Percentiles rank a stretch among this genome's conserved stretches.
Conservation (phyloP, 2,113 vertebrate genomes). For the Phrynosoma platyrhinos region DNA sequence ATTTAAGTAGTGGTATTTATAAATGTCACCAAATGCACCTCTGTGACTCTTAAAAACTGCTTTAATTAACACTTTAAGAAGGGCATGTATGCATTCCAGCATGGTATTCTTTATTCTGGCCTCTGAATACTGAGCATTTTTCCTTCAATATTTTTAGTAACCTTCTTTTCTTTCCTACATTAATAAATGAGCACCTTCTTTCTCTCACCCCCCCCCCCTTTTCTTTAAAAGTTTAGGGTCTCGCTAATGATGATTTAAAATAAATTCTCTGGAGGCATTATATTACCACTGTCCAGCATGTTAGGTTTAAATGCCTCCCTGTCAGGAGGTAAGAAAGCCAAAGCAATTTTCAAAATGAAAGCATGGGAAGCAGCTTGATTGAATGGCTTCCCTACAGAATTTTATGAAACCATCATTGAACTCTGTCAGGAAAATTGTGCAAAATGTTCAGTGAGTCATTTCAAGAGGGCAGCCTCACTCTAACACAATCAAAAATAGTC, state of each 20-base stretch:
- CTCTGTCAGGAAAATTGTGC: neutral
- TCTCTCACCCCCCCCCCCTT: neutral
- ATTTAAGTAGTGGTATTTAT: neutral
- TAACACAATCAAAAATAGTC: neutral
- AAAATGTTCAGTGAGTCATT: slow-evolving; percentile 11
- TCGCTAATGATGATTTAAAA: neutral
- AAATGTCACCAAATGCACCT: neutral
- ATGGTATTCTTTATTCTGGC: neutral
- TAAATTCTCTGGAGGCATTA: neutral
- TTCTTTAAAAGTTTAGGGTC: neutral
- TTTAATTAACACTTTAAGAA: neutral
- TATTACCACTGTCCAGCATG: neutral
- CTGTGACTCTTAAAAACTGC: neutral
- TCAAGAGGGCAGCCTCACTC: neutral
- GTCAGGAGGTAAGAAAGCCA: neutral
- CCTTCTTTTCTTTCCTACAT: neutral
- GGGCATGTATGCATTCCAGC: neutral
- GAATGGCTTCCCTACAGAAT: slow-evolving; percentile 16
- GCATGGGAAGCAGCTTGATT: neutral
- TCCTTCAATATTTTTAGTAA: neutral
- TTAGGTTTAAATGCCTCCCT: neutral
- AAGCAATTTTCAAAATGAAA: slow-evolving; percentile 20
- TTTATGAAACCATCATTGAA: slow-evolving; percentile 21
- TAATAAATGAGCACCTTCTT: neutral
- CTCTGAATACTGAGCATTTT: neutral